These are phyloP conservation scores for Salticus scenicus DNA, from an alignment of 2,888 invertebrate species.

Conservation along the genomic window DNA sequence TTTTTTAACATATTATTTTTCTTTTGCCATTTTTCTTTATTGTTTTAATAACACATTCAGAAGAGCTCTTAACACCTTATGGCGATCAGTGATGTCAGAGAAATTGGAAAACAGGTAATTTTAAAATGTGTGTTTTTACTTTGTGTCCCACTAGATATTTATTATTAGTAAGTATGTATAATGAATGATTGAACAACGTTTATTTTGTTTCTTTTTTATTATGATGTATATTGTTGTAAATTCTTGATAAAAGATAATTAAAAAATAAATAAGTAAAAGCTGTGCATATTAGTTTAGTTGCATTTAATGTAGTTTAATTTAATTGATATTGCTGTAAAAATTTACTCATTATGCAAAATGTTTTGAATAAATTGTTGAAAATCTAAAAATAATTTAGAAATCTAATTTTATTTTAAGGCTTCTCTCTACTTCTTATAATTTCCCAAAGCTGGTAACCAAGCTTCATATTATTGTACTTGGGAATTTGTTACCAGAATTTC, in stretches of 20 bases:
- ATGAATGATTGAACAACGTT: background rate
- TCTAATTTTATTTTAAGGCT: too few species aligned
- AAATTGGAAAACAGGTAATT: conserved; percentile 22
- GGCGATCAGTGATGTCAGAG: conserved; percentile 42
- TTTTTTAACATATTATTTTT: background rate
- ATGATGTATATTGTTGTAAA: background rate
- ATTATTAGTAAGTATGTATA: background rate
- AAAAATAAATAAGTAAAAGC: background rate
- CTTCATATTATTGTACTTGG: too few species aligned
- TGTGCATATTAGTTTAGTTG: background rate
- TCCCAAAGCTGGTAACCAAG: too few species aligned
- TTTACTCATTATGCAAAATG: too few species aligned
- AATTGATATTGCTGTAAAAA: too few species aligned
- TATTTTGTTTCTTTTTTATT: background rate
- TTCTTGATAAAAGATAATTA: background rate
- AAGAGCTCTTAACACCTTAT: conserved; percentile 31
- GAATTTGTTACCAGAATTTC: too few species aligned
- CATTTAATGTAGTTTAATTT: too few species aligned
- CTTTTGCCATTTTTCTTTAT: background rate
- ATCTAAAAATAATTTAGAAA: too few species aligned
- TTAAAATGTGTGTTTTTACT: too few species aligned
- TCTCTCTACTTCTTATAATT: too few species aligned
- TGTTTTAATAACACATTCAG: conserved; percentile 15
- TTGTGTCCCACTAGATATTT: background rate
- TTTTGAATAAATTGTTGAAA: too few species aligned